Conservation (phyloP, 2,888 invertebrate genomes). For the Harpagoxenus sublaevis region DNA sequence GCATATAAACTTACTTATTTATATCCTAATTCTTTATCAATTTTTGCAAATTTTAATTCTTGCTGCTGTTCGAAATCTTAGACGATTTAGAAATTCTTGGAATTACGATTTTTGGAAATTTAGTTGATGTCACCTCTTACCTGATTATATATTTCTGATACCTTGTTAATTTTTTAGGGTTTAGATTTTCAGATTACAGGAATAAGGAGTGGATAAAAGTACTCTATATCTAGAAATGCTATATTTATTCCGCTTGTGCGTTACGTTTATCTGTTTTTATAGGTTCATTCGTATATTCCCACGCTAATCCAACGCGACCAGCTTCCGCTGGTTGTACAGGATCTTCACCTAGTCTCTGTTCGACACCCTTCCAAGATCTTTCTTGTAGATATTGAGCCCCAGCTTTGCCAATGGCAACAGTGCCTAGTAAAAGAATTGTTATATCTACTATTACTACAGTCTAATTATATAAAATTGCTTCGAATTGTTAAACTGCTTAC, state of each 20-base stretch:
- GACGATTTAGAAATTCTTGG: not conserved
- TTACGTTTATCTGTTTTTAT: constrained; percentile 35
- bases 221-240: not conserved
- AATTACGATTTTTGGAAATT: not conserved
- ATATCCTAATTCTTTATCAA: not conserved
- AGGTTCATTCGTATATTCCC: constrained; percentile 89
- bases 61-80: not conserved
- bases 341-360: constrained; percentile 92
- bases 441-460: not conserved
- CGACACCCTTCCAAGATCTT: constrained; percentile 95
- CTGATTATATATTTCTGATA: not conserved
- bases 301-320: constrained; percentile 93
- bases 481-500: not conserved
- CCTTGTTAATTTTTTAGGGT: not conserved
- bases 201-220: not conserved
- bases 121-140: not conserved
- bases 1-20: not conserved
- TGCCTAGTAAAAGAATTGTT: constrained; percentile 71
- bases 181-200: not conserved
- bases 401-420: constrained; percentile 87
- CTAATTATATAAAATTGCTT: not conserved
- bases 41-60: not conserved
- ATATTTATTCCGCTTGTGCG: constrained; percentile 56
- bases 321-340: constrained; percentile 90
- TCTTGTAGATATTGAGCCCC: constrained; percentile 90